Evolutionary conservation across 2,797 vertebrate species (phyloP).

Genomic region (Hybognathus amarus): DNA sequence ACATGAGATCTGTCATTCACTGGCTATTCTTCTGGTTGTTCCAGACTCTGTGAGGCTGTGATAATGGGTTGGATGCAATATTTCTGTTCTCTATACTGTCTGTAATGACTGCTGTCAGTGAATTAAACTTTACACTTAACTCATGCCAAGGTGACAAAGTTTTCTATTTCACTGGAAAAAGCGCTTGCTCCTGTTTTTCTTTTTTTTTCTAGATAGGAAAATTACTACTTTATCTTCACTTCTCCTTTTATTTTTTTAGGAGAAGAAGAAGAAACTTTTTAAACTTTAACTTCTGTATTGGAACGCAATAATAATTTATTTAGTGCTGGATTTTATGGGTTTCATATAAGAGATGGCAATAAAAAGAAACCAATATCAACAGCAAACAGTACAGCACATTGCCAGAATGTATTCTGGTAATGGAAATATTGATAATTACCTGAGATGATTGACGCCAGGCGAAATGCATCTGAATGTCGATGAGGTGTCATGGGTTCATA

Average conservation of each 20-base stretch:
- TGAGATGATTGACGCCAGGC: conserved; percentile 95
- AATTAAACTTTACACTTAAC: conserved; percentile 41
- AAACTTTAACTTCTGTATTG: not conserved
- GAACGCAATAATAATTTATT: not conserved
- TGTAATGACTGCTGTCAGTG: conserved; percentile 41
- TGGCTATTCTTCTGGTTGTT: conserved; percentile 62
- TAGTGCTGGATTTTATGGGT: not conserved
- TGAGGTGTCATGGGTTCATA: conserved; percentile 89
- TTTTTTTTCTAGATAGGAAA: not conserved
- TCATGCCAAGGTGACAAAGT: conserved; percentile 21
- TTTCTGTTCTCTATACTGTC: conserved; percentile 49
- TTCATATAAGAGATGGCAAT: not conserved
- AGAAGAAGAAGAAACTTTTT: not conserved
- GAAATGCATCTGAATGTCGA: conserved; percentile 87
- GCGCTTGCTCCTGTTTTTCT: not conserved
- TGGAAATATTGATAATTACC: conserved; percentile 72
- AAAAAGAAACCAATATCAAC: not conserved
- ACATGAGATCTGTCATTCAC: conserved; percentile 57
- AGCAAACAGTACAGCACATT: not conserved
- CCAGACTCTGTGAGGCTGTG: conserved; percentile 54
- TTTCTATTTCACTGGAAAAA: conserved; percentile 30
- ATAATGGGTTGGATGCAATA: conserved; percentile 56
- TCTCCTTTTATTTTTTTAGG: not conserved
- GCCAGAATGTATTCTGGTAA: not conserved
- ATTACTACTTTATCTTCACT: not conserved